A percentile compares a stretch with the other conserved stretches of the same genome.
Conservation (phyloP, 2,888 invertebrate genomes). For the Dorcus parallelipipedus region DNA sequence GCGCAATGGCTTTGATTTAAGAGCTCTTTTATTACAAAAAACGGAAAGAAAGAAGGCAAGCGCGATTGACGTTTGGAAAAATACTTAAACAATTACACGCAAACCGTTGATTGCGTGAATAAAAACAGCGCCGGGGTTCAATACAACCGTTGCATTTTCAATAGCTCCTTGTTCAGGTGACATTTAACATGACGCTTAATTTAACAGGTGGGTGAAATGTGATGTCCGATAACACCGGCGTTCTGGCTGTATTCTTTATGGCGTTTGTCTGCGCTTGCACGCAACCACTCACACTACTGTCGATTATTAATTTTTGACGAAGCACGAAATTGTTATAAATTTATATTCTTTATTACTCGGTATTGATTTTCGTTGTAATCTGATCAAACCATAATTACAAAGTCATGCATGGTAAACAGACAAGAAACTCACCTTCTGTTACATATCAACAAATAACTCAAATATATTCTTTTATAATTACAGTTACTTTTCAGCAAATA, state of each 20-base stretch:
- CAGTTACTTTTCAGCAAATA: too few relatives aligned
- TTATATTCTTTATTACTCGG: slow-evolving; percentile 1
- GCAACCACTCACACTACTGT: background rate
- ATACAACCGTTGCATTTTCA: slow-evolving; percentile 9
- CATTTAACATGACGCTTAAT: slow-evolving; percentile 7
- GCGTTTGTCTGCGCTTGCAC: background rate
- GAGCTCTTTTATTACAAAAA: too few relatives aligned
- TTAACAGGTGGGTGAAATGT: slow-evolving; percentile 8
- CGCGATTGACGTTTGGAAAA: background rate
- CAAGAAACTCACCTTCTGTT: too few relatives aligned
- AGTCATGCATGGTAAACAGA: too few relatives aligned
- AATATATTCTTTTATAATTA: too few relatives aligned
- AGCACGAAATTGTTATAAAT: slow-evolving; percentile 1
- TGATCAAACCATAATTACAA: too few relatives aligned
- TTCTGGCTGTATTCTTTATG: slow-evolving; percentile 1
- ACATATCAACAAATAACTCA: too few relatives aligned
- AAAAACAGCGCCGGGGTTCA: background rate
- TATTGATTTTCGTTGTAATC: background rate
- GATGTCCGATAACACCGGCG: slow-evolving; percentile 1
- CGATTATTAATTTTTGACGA: slow-evolving; percentile 1
- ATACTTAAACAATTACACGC: background rate
- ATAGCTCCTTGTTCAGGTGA: slow-evolving; percentile 12
- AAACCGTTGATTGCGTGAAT: slow-evolving; percentile 1
- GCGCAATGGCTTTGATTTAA: too few relatives aligned
- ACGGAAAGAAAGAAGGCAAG: too few relatives aligned